These are phyloP conservation scores for Gryllus bimaculatus DNA, from an alignment of 1,140 invertebrate species.

Conservation along the genomic window DNA sequence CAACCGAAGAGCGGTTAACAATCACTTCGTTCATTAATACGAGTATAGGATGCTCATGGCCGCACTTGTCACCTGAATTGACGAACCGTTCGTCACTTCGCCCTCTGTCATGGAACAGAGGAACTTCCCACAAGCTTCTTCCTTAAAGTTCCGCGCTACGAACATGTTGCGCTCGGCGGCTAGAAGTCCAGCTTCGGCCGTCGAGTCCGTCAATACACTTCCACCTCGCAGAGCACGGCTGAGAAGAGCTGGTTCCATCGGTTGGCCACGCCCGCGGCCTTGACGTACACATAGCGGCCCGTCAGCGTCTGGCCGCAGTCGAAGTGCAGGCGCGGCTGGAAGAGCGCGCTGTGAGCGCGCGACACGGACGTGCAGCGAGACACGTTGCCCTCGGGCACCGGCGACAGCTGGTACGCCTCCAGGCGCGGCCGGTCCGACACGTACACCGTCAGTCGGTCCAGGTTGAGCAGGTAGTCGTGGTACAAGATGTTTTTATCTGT, in stretches of 20 bases:
- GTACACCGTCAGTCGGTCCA: constrained; percentile 44
- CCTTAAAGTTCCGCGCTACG: too few relatives aligned
- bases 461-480: constrained; percentile 41
- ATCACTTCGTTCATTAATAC: too few relatives aligned
- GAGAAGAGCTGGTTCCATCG: constrained; percentile 43
- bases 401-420: constrained; percentile 26
- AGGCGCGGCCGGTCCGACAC: constrained; percentile 38
- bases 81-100: too few relatives aligned
- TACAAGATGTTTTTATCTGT: constrained; percentile 36
- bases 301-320: constrained; percentile 37
- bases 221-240: constrained; percentile 46
- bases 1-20: too few relatives aligned
- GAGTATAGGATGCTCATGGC: too few relatives aligned
- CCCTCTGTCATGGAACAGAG: too few relatives aligned
- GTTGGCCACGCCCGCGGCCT: constrained; percentile 42
- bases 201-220: constrained; percentile 35
- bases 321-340: constrained; percentile 38
- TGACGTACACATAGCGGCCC: constrained; percentile 45
- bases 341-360: constrained; percentile 43
- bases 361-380: constrained; percentile 42
- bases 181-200: neutral
- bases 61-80: too few relatives aligned
- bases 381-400: constrained; percentile 21
- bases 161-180: too few relatives aligned
- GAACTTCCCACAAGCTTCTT: too few relatives aligned